These are phyloP conservation scores for Labrus mixtus DNA, from an alignment of 2,113 vertebrate genomes.

Conservation along the genomic window DNA sequence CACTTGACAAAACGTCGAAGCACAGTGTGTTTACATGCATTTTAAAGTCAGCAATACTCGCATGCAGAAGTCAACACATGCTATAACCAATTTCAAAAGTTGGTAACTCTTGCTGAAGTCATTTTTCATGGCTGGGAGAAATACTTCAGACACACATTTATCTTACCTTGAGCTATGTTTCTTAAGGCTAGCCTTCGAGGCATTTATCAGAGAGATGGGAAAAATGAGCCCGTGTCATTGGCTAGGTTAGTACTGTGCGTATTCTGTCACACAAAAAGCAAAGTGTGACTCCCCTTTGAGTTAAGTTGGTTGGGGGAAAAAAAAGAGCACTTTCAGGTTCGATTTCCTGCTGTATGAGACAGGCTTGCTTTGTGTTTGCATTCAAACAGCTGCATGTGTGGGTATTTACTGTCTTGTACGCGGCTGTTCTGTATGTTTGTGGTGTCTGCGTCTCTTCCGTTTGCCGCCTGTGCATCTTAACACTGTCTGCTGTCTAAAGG, in stretches of 20 bases:
- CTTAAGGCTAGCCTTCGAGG: constrained; percentile 39
- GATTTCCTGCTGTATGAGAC: constrained; percentile 11
- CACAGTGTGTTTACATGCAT: constrained; percentile 3
- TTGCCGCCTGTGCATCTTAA: constrained; percentile 46
- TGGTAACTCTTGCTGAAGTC: constrained; percentile 18
- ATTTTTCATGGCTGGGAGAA: constrained; percentile 17
- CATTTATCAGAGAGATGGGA: constrained; percentile 65
- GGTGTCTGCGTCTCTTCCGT: constrained; percentile 34
- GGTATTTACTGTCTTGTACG: constrained; percentile 5
- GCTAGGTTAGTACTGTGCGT: constrained; percentile 19
- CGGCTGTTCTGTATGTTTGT: constrained; percentile 34
- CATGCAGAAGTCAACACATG: background rate
- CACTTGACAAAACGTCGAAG: constrained; percentile 38
- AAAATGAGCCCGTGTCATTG: constrained; percentile 44
- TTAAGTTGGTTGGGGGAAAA: background rate
- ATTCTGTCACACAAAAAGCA: constrained; percentile 23
- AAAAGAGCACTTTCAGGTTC: background rate
- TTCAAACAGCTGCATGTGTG: constrained; percentile 26
- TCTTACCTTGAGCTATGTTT: constrained; percentile 63
- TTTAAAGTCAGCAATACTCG: constrained; percentile 23
- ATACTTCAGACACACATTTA: constrained; percentile 40
- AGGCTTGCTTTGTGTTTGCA: constrained; percentile 19
- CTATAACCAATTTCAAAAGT: constrained; percentile 17
- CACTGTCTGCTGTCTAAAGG: constrained; percentile 68
- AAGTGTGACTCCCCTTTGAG: background rate